These are phyloP conservation scores for Wiebesia pumilae DNA, from an alignment of 1,140 invertebrate genomes.

Conservation along the genomic window DNA sequence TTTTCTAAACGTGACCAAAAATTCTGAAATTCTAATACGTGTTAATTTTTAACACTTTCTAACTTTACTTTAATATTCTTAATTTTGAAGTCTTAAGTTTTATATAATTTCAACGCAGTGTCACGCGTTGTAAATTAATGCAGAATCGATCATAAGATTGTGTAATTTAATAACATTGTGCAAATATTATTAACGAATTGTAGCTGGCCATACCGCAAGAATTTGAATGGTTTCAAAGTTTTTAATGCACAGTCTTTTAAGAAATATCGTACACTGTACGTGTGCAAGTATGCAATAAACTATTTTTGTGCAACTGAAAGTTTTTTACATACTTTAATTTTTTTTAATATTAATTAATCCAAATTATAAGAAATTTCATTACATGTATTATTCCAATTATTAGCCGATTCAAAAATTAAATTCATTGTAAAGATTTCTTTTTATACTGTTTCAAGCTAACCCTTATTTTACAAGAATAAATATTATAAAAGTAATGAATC, in stretches of 20 bases:
- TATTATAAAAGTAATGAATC: too few relatives aligned
- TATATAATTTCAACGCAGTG: not conserved
- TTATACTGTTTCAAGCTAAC: too few relatives aligned
- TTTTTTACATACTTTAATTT: not conserved
- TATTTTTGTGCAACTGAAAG: not conserved
- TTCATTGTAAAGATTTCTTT: too few relatives aligned
- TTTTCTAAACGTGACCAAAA: too few relatives aligned
- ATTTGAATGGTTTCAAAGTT: slow-evolving; percentile 29
- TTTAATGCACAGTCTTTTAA: slow-evolving; percentile 7
- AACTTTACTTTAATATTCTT: not conserved
- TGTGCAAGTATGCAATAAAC: not conserved
- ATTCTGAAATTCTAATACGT: too few relatives aligned
- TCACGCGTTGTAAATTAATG: slow-evolving; percentile 48
- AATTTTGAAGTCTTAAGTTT: slow-evolving; percentile 9
- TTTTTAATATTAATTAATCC: not conserved
- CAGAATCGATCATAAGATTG: slow-evolving; percentile 50
- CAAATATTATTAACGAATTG: slow-evolving; percentile 39
- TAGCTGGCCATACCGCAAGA: not conserved
- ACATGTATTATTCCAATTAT: not conserved
- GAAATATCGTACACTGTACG: not conserved
- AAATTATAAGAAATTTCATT: not conserved
- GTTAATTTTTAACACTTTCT: too few relatives aligned
- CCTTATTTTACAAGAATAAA: too few relatives aligned
- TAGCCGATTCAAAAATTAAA: too few relatives aligned
- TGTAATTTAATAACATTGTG: too few relatives aligned